Base-by-base conservation (phyloP, 2,797 vertebrate genomes). In the Microctenopoma lineatum region DNA sequence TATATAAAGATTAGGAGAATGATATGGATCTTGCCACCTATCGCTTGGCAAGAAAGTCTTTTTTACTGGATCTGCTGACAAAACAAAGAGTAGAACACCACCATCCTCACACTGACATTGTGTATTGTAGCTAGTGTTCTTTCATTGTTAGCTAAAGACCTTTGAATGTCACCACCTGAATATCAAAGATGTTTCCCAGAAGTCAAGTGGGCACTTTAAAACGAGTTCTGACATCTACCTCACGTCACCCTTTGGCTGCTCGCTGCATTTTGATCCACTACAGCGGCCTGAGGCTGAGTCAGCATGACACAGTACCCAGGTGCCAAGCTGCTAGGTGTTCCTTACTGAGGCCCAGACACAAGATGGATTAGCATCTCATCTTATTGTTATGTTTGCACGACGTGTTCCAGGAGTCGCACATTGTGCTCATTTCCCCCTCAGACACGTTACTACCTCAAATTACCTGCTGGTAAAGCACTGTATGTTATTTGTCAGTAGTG, bases 251-350 rank as follows among this genome's bases (percentile, higher is more conserved):
- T 70, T 58, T 65, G 66, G 75, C 67, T 71, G 63, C 26, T 41
- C 2, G 57, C 39, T 70, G 65, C 62, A 48, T 87, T 81, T 79
- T 72, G 76, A 85, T 90, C 75, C 55, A 34, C 66, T 60, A 57
- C 42, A 61, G 59, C 58, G 13, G 65, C 73, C 53, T 50, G 45
- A n/a, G 63, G 70, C 73, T 85, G 86, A 90, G 81, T 89, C 87
- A 84, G 83, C 86, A 72, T 50, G 76, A 73, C 77, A 74, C 69
- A 45, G 58, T 53, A 15, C 45, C 60, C 72, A 72, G 72, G 81
- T 77, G 75, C 76, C 77, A 50, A 74, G 66, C 68, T 52, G 64
- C 77, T 65, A 72, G 66, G 50, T 66, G 68, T 59, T 81, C 29
- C 73, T 59, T 47, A 54, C 29, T 25, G 46, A 59, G 58, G 66